phyloP scores from a whole-genome alignment of 1,140 invertebrate genomes.

The Hyphantria cunea region DNA sequence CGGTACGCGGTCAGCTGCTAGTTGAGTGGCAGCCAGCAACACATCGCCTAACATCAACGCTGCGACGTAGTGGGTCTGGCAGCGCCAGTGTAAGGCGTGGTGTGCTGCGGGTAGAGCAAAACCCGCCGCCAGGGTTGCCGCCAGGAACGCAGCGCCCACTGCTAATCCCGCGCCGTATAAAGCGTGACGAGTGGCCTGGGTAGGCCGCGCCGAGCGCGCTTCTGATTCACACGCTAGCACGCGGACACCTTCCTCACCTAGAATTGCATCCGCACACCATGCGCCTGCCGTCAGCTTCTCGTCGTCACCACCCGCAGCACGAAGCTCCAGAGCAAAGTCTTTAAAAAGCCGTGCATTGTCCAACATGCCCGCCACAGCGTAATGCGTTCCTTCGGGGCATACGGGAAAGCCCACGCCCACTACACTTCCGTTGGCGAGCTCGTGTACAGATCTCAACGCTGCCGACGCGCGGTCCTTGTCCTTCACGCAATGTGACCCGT shows the following conservation, averaged over 20 bases:
- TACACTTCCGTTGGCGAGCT: slow-evolving; percentile 41
- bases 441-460: slow-evolving; percentile 81
- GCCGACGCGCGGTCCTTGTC: slow-evolving; percentile 83
- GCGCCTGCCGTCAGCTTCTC: slow-evolving; percentile 69
- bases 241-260: slow-evolving; percentile 64
- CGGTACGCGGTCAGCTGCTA: slow-evolving; percentile 83
- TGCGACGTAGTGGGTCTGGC: slow-evolving; percentile 91
- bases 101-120: slow-evolving; percentile 89
- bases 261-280: slow-evolving; percentile 85
- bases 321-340: slow-evolving; percentile 75
- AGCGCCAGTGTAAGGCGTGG: slow-evolving; percentile 92
- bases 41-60: slow-evolving; percentile 90
- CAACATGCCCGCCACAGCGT: slow-evolving; percentile 68
- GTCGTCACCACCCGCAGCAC: slow-evolving; percentile 36
- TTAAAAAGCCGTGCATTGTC: slow-evolving; percentile 73
- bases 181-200: slow-evolving; percentile 54
- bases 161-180: slow-evolving; percentile 89
- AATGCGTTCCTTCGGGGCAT: slow-evolving; percentile 63
- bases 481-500: slow-evolving; percentile 72
- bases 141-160: slow-evolving; percentile 89
- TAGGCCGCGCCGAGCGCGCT: slow-evolving; percentile 75
- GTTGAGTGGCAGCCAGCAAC: slow-evolving; percentile 88
- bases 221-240: slow-evolving; percentile 84
- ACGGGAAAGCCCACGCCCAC: slow-evolving; percentile 65
- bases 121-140: slow-evolving; percentile 88